Percentiles rank a stretch among this genome's conserved stretches.
phyloP scores from a whole-genome alignment of 2,797 vertebrate species.

The Phalanger gymnotis region DNA sequence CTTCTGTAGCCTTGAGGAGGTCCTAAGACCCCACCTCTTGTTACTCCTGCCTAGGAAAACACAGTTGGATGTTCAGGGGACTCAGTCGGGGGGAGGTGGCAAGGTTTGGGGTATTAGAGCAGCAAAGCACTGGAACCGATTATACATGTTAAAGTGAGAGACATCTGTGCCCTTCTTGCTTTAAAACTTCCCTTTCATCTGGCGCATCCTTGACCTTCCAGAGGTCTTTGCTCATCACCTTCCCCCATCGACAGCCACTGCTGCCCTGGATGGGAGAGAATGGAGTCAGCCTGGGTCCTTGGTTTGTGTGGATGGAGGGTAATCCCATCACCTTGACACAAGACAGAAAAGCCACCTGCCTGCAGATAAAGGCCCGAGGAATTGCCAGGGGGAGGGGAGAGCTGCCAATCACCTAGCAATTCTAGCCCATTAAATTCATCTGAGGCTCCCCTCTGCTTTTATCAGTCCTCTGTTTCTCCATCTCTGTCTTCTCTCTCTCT shows the following conservation, averaged over 20 bases:
- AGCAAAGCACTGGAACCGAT: not conserved
- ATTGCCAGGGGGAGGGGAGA: not conserved
- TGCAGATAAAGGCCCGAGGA: not conserved
- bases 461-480: not conserved
- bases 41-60: not conserved
- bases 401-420: accelerated
- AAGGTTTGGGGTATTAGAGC: not conserved
- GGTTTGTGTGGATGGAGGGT: not conserved
- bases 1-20: not conserved
- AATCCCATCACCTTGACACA: not conserved
- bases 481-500: not conserved
- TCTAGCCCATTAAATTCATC: not conserved
- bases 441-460: not conserved
- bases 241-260: not conserved
- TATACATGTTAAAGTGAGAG: not conserved
- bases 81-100: not conserved
- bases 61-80: not conserved
- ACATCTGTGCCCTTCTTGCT: not conserved
- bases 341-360: not conserved
- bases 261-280: not conserved
- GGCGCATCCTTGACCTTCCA: not conserved
- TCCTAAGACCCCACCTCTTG: not conserved
- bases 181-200: not conserved
- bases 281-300: not conserved
- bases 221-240: not conserved